Conservation (phyloP, 2,113 vertebrate species). For the Poicephalus meyeri region DNA sequence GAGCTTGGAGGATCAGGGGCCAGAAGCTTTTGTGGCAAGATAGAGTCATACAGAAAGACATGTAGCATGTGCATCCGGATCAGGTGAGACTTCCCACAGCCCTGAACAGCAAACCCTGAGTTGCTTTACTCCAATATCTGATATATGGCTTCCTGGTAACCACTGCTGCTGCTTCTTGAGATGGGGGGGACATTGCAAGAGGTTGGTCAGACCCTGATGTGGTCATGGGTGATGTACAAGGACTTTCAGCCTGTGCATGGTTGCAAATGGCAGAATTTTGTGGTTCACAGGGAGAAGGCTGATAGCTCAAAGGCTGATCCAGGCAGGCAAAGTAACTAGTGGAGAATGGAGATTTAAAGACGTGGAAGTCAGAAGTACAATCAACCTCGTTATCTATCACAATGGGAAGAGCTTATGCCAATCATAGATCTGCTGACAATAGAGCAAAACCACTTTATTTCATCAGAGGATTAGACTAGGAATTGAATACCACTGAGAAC, state of each 20-base stretch:
- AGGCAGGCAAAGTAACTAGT: not conserved
- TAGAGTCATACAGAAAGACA: not conserved
- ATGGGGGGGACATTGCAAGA: not conserved
- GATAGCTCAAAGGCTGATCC: not conserved
- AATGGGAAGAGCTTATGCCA: not conserved
- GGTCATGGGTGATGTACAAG: not conserved
- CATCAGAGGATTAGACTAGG: not conserved
- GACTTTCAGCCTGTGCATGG: not conserved
- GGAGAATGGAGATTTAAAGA: not conserved
- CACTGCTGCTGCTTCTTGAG: not conserved
- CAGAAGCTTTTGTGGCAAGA: not conserved
- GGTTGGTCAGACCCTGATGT: not conserved
- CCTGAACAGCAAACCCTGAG: not conserved
- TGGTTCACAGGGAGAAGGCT: not conserved
- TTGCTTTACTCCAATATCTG: not conserved
- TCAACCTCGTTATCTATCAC: not conserved
- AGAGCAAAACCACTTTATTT: not conserved
- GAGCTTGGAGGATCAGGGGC: too few species aligned
- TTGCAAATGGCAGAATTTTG: not conserved
- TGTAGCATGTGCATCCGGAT: not conserved
- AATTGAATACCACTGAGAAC: not conserved
- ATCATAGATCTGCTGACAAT: not conserved
- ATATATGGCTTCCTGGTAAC: not conserved
- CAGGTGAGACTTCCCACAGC: not conserved
- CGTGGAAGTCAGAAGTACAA: not conserved